Evolutionary conservation across 2,888 invertebrate species (phyloP), one percentile per base, ranked within the genome.

Genomic region (Crioceris asparagi): DNA sequence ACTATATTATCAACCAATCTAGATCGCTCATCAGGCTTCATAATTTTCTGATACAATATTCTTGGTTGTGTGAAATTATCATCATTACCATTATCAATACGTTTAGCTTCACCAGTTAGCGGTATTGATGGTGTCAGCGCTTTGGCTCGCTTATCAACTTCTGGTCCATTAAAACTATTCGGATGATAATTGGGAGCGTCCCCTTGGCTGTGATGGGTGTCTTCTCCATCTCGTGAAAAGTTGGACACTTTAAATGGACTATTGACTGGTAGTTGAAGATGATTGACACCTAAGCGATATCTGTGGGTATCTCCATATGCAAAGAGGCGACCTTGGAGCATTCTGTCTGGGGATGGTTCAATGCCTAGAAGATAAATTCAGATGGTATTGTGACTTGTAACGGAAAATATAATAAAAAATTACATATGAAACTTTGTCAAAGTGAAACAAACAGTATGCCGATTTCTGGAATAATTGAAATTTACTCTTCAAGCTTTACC

Each of bases 101-200:
- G 75, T 47, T 75, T 76, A 3, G 88, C 78, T 55, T 90, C 85
- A 0, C 90, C 93, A 32, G 68, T 63, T 1, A 78, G 53, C 10
- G 65, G 64, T 55, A 76, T 75, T 32, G 70, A 67, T 1, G 77
- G 72, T 26, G 72, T 65, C 31, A 79, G 53, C 30, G 70, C 69
- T 43, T 71, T 70, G 0, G 80, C 82, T 3, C 77, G 69, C 1
- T 75, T 72, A 51, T 77, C 75, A 41, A 76, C 75, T 15, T 27
- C 27, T 0, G 94, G 93, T 0, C 96, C 96, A 38, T 75, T 72
- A 67, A 94, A 97, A 45, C 92, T 92, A 69, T 97, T 97, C 0
- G 97, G 97, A 69, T 77, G 92, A 62, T 97, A 97, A 66, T 94
- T 96, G 3, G 96, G 96, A 2, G 86, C 82, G n/a, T 84, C 87